Conservation (phyloP, 2,888 invertebrate species). For the Sialis fuliginosa region DNA sequence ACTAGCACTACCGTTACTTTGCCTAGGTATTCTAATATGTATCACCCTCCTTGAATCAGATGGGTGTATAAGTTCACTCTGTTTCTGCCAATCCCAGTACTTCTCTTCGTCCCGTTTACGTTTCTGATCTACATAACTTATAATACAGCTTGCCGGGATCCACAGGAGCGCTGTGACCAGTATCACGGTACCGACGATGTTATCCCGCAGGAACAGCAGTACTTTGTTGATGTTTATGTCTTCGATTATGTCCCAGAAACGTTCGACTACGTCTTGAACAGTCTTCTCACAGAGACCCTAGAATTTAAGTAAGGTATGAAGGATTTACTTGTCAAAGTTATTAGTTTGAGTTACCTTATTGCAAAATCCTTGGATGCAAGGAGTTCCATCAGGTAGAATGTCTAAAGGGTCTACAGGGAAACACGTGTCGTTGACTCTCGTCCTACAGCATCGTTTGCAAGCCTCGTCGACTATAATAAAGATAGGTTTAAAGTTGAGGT, state of each 20-base stretch:
- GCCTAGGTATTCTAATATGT: slow-evolving; percentile 32
- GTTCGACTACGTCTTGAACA: slow-evolving; percentile 84
- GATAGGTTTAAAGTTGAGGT: slow-evolving; percentile 2
- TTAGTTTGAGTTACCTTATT: slow-evolving; percentile 46
- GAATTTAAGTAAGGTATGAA: neutral
- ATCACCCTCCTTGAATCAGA: slow-evolving; percentile 53
- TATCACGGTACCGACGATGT: slow-evolving; percentile 86
- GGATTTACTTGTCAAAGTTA: neutral
- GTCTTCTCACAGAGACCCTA: slow-evolving; percentile 90
- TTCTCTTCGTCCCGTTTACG: slow-evolving; percentile 53
- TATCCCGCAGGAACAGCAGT: slow-evolving; percentile 73
- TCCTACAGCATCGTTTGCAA: slow-evolving; percentile 85
- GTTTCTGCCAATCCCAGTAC: slow-evolving; percentile 51
- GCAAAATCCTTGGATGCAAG: slow-evolving; percentile 93
- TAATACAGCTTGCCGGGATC: slow-evolving; percentile 85
- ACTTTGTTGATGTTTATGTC: slow-evolving; percentile 90
- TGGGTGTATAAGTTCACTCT: slow-evolving; percentile 53
- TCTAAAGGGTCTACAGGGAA: slow-evolving; percentile 78
- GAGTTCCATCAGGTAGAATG: slow-evolving; percentile 81
- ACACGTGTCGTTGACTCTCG: slow-evolving; percentile 80
- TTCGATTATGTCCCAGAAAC: slow-evolving; percentile 95
- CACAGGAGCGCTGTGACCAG: slow-evolving; percentile 81
- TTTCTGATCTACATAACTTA: slow-evolving; percentile 60
- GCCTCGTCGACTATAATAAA: slow-evolving; percentile 59
- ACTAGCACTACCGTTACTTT: slow-evolving; percentile 1